These are phyloP conservation scores for Lepus townsendii DNA, from an alignment of 2,797 vertebrate genomes.

Conservation along the genomic window DNA sequence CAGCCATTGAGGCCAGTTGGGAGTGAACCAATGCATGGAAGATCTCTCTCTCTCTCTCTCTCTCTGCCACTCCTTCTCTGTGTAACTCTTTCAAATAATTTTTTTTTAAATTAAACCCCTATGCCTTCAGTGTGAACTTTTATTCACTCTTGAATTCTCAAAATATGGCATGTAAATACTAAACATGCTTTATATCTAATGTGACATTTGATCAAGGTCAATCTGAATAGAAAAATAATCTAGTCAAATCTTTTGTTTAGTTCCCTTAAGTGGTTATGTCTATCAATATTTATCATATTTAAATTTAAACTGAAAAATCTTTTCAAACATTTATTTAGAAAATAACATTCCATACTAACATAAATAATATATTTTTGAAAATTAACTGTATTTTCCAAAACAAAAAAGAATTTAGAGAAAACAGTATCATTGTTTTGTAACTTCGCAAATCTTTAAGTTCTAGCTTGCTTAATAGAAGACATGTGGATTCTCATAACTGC, in stretches of 20 bases:
- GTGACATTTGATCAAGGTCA: background rate
- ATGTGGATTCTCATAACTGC: background rate
- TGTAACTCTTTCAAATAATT: too few relatives aligned
- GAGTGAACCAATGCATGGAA: too few relatives aligned
- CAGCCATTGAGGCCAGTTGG: too few relatives aligned
- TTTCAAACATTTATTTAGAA: background rate
- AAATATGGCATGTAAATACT: background rate
- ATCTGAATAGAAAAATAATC: background rate
- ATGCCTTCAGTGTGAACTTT: slow-evolving; percentile 4
- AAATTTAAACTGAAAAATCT: background rate
- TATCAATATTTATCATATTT: background rate
- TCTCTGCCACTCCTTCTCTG: too few relatives aligned
- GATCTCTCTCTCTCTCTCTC: too few relatives aligned
- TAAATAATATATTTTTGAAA: background rate
- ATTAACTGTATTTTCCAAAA: background rate
- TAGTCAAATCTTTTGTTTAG: background rate
- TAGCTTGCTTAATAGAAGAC: background rate
- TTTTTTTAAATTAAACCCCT: too few relatives aligned
- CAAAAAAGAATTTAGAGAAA: background rate
- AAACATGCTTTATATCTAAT: slow-evolving; percentile 1
- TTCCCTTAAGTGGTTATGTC: background rate
- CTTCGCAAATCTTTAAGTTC: background rate
- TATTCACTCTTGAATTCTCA: background rate
- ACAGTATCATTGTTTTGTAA: background rate
- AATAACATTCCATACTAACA: background rate